Conservation (phyloP, 2,888 invertebrate genomes). For the Drosophila pegasa region DNA sequence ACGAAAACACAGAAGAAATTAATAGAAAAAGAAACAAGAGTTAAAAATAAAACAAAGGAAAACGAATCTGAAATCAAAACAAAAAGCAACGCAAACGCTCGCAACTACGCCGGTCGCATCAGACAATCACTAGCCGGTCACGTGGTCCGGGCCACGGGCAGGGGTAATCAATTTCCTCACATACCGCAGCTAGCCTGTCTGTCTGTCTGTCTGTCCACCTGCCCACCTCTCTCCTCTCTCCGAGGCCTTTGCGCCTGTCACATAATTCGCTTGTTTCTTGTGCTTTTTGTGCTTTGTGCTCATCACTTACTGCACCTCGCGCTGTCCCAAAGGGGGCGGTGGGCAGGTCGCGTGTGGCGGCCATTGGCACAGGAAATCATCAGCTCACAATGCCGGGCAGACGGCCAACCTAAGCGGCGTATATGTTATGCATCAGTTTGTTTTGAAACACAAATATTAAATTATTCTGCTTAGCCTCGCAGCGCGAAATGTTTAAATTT, state of each 20-base stretch:
- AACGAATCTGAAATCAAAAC: conserved; percentile 32
- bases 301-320: conserved; percentile 44
- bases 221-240: neutral
- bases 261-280: conserved; percentile 26
- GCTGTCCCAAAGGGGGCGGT: conserved; percentile 15
- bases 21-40: conserved; percentile 10
- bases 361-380: conserved; percentile 72
- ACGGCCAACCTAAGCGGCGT: conserved; percentile 44
- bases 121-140: conserved; percentile 60
- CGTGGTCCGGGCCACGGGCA: conserved; percentile 45
- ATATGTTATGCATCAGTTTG: conserved; percentile 3
- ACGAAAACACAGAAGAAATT: conserved; percentile 10
- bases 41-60: conserved; percentile 19
- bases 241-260: conserved; percentile 17
- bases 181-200: neutral
- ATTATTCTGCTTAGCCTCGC: conserved; percentile 13
- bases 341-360: conserved; percentile 60
- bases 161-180: conserved; percentile 11
- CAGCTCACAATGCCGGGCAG: conserved; percentile 51
- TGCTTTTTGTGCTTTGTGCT: conserved; percentile 56
- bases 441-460: conserved; percentile 31
- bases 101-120: conserved; percentile 51
- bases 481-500: conserved; percentile 13
- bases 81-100: conserved; percentile 35
- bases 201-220: neutral